A percentile compares a stretch with the other conserved stretches of the same genome.
These are phyloP conservation scores for Parambassis ranga DNA, from an alignment of 2,797 vertebrate species.

Conservation along the genomic window DNA sequence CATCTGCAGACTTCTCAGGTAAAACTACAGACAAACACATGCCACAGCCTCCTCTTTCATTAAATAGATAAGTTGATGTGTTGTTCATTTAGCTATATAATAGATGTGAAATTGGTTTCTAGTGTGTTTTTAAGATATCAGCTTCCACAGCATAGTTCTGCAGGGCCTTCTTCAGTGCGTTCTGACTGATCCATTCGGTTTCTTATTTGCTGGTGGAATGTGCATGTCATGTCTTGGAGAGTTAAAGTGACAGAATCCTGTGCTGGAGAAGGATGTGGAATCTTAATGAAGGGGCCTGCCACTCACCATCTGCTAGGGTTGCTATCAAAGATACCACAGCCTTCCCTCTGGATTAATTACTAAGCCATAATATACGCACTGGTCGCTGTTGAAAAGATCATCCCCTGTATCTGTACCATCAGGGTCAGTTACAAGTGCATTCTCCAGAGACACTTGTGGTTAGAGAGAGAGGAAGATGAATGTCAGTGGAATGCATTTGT, in stretches of 20 bases:
- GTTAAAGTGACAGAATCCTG: conserved; percentile 38
- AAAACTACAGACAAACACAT: conserved; percentile 16
- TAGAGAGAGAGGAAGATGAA: background rate
- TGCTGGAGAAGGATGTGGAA: conserved; percentile 39
- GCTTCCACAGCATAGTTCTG: background rate
- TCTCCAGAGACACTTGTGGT: background rate
- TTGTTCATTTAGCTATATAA: conserved; percentile 14
- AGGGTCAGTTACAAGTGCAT: background rate
- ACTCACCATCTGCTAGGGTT: conserved; percentile 66
- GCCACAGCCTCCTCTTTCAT: no score
- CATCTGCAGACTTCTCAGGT: conserved; percentile 94
- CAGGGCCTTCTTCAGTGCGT: background rate
- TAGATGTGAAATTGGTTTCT: conserved; percentile 1
- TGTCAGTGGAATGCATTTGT: conserved; percentile 1
- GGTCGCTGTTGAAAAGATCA: conserved; percentile 36
- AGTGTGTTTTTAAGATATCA: background rate
- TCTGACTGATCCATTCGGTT: conserved; percentile 3
- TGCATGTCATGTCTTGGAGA: conserved; percentile 12
- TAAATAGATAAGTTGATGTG: background rate
- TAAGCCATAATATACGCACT: conserved; percentile 39
- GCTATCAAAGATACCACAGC: conserved; percentile 60
- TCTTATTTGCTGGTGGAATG: conserved; percentile 31
- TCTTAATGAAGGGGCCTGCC: conserved; percentile 65
- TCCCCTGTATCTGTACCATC: conserved; percentile 15
- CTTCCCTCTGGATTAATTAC: conserved; percentile 68